Base-by-base conservation (phyloP, 2,888 invertebrate species). In the Argyra leucocephala region DNA sequence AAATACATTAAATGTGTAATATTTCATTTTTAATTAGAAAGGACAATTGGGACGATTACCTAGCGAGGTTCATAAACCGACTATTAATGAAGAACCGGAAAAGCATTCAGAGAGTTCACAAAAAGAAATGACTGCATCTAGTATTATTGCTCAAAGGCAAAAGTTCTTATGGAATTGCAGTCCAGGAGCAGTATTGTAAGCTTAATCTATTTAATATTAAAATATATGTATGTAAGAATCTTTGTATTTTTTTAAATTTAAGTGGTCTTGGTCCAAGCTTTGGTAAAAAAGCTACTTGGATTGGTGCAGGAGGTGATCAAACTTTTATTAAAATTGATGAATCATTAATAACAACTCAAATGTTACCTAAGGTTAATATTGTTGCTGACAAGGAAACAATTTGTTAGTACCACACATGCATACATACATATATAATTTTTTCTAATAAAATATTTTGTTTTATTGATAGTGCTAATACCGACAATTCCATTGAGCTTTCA, bases 301-400 rank as follows among this genome's bases (percentile, higher is more conserved):
- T 97, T 21, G 90, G 92, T 1, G 96, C 96, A 5, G 91, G 93
- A n/a, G 96, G 94, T 0, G 97, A 98, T 81, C 93, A 94, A 80
- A 98, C 97, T 1, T 95, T 92, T 76, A 84, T 96, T 63, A 92
- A 92, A 78, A 87, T 96, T 64, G 94, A 96, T 70, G 95, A 96
- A 78, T 88, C 90, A 2, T 82, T 95, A n/a, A 92, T 97, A 69
- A 96, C 95, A 77, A 89, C 93, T 0, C 89, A 92, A 70, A 92
- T 91, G 73, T 83, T 97, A 66, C 86, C 91, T 61, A 89, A 90
- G 72, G 90, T 95, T 26, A 92, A 91, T 65, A 90, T 96, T 60
- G 90, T 94, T 70, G 93, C 95, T 12, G 94, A 94, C 76, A 88
- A 85, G 75, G 87, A 86, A 73, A 88, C 88, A 65, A 92, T 96